Evolutionary conservation across 2,888 invertebrate genomes (phyloP).

Genomic region (Drosophila quinaria): DNA sequence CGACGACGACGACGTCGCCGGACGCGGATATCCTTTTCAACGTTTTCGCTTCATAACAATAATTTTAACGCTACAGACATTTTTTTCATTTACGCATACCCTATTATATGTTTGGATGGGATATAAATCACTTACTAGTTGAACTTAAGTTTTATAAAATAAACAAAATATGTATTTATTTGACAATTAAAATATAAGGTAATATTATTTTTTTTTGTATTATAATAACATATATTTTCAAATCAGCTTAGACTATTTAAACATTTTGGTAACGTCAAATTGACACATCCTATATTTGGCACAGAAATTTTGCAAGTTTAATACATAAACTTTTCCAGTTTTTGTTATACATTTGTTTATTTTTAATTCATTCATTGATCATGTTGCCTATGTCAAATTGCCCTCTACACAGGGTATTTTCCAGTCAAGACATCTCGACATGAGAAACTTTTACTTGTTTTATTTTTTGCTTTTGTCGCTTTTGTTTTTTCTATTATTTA

Average conservation of each 20-base stretch:
- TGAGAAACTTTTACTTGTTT: neutral
- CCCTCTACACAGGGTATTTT: neutral
- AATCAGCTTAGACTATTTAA: no score
- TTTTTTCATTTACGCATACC: slow-evolving; percentile 15
- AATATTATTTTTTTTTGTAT: no score
- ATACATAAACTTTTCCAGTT: no score
- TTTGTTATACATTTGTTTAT: no score
- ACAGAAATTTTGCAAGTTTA: no score
- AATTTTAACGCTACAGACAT: slow-evolving; percentile 59
- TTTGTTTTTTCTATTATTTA: slow-evolving; percentile 71
- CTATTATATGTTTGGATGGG: neutral
- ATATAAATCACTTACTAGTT: neutral
- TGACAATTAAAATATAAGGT: no score
- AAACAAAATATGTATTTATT: no score
- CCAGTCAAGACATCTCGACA: neutral
- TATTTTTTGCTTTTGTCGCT: slow-evolving; percentile 33
- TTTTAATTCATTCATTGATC: neutral
- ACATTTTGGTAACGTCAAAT: no score
- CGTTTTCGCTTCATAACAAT: slow-evolving; percentile 70
- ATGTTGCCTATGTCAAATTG: no score
- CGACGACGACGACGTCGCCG: slow-evolving; percentile 37
- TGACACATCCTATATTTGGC: no score
- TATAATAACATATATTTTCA: no score
- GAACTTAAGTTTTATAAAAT: no score
- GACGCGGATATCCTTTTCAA: slow-evolving; percentile 80